Base-by-base conservation (phyloP, 2,113 vertebrate genomes). In the Beaufortia kweichowensis region DNA sequence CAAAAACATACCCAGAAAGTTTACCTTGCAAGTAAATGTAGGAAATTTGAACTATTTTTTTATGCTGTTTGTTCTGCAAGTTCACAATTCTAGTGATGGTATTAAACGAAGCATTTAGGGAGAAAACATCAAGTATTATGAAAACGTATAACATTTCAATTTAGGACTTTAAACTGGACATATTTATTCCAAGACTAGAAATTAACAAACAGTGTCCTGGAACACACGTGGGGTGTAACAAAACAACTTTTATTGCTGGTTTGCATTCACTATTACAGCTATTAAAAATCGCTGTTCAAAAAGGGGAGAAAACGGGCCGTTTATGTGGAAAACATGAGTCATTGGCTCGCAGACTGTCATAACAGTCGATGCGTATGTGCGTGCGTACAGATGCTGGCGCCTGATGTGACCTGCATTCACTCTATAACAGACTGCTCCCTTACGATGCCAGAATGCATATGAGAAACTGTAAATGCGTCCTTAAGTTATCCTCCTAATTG, bases 301-400 rank as follows among this genome's bases (percentile, higher is more conserved):
- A 84, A 39, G 35, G 59, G 46, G 55, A 41, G 28, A 41, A 78
- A 79, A 68, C 57, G 62, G 67, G 69, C 55, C 59, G 78, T 79
- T 83, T 77, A 83, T 79, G 66, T 81, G 83, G 83, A 86, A 86
- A 86, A 77, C 71, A 76, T 86, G 81, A 84, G 68, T 86, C 83
- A 84, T 55, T 17, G 53, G 75, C 56, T 71, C 56, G 48, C n/a
- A 67, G 23, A 66, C 65, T 41, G 70, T 72, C 65, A 73, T 60
- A 78, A 67, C 60, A 68, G 19, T 46, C 31, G 60, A 8, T 69
- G 43, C n/a, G 8, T 55, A 28, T 70, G 26, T 61, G 23, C 8
- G 74, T 77, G 81, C 39, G 19, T 55, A 8, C 39, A 41, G 67
- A 69, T 31, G 28, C 21, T n/a, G 61, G 41, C 3, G 33, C 50